Percentiles rank a stretch among this genome's conserved stretches.
Evolutionary conservation across 2,797 vertebrate species (phyloP).

Genomic region (Gymnopithys bicolor): DNA sequence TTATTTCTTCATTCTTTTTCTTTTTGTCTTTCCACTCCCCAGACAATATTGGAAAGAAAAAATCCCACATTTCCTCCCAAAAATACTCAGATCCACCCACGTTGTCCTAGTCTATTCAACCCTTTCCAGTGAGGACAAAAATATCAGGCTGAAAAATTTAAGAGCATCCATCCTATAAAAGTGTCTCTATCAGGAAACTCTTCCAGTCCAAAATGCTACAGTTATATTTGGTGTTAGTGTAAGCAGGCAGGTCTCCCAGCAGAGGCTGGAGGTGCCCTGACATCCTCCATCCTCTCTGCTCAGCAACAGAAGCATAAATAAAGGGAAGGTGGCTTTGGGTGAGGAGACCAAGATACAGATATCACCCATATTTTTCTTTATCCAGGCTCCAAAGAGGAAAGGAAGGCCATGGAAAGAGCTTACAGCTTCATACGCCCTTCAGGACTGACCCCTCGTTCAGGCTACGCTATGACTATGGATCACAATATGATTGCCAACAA

Average conservation of each 20-base stretch:
- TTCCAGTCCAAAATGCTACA: neutral
- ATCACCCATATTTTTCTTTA: neutral
- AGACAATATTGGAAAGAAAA: neutral
- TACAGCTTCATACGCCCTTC: neutral
- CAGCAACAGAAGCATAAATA: neutral
- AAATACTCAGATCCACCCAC: neutral
- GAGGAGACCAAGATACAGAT: neutral
- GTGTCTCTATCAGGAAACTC: neutral
- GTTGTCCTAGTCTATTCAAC: neutral
- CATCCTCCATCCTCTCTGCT: neutral
- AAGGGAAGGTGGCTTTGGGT: neutral
- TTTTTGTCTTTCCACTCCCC: neutral
- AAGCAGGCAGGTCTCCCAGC: neutral
- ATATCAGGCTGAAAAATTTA: neutral
- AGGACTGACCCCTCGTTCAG: neutral
- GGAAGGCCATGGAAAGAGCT: conserved; percentile 57
- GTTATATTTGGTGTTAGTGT: neutral
- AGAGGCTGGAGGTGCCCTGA: neutral
- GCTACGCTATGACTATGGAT: rapidly evolving
- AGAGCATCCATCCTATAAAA: neutral
- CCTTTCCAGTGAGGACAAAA: neutral
- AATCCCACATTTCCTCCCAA: too few species aligned
- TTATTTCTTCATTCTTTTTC: neutral
- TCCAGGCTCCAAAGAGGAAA: conserved; percentile 70
- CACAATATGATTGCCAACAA: rapidly evolving